A percentile compares a stretch with the other conserved stretches of the same genome.
phyloP scores from a whole-genome alignment of 1,140 invertebrate species.

The Acyrthosiphon pisum region DNA sequence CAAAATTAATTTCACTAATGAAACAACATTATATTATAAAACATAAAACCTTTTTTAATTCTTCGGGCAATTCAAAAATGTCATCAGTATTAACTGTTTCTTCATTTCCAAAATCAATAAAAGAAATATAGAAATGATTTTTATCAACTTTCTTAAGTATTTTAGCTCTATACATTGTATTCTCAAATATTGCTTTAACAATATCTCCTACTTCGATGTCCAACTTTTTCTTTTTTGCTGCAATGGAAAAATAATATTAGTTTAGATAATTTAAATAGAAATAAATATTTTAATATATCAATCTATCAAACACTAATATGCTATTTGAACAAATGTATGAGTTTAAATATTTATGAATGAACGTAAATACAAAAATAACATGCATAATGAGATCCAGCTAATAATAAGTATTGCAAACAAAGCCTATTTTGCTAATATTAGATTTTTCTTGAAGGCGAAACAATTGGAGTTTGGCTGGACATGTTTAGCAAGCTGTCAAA shows the following conservation, averaged over 20 bases:
- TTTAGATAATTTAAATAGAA: background rate
- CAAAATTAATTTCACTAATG: background rate
- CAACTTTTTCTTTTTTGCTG: background rate
- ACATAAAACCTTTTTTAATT: slow-evolving; percentile 20
- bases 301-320: background rate
- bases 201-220: background rate
- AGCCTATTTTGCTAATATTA: too few species aligned
- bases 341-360: too few species aligned
- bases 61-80: slow-evolving; percentile 8
- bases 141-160: background rate
- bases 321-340: too few species aligned
- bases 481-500: too few species aligned
- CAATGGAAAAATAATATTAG: background rate
- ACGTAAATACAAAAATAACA: too few species aligned
- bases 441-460: too few species aligned
- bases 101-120: slow-evolving; percentile 52
- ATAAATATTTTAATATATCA: background rate
- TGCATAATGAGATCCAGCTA: too few species aligned
- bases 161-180: background rate
- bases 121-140: background rate
- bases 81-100: background rate
- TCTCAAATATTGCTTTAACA: background rate
- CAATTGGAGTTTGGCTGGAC: too few species aligned
- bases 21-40: background rate
- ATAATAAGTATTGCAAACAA: too few species aligned